Base-by-base conservation (phyloP, 2,113 vertebrate species). In the Vulpes lagopus region DNA sequence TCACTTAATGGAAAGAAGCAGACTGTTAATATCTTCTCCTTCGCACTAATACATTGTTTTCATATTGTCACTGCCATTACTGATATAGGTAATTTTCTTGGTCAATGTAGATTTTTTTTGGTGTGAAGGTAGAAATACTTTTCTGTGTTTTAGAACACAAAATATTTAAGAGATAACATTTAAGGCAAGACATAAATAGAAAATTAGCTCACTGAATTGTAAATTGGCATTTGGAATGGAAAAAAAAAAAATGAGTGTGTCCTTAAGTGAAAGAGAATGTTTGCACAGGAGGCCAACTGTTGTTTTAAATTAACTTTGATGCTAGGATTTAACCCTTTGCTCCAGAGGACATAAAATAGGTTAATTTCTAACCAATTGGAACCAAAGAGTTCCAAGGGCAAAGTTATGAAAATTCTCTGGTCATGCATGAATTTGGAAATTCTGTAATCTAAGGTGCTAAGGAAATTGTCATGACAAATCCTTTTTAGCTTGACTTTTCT, bases 291-390 rank as follows among this genome's bases (percentile, higher is more conserved):
- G 90, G 51, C 65, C 65, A 92, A 94, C 78, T 91, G 49, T 90
- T 97, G 55, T 92, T 97, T 94, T 71, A 85, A 69, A 96, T 96
- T 97, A 95, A 97, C 96, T 81, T 94, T 93, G 74, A 97, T 96
- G 94, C 89, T 96, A 92, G 74, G n/a, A 92, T 81, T 96, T 98
- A 98, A 98, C 92, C 53, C 90, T 97, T 95, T 91, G 55, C 35
- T 57, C 71, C 92, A 32, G 91, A 85, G 17, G 80, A 60, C 43
- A 93, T 89, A 89, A 93, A 92, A 60, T 43, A 51, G 51, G 60
- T 96, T 95, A 67, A 96, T 96, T 97, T 97, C 67, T 88, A 97
- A 95, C 71, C 87, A 92, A 22, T 32, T 57, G 16, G 4, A 93
- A 90, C 89, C 83, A 90, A 84, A 83, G 22, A 10, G 25, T 91